These are phyloP conservation scores for Pedetes capensis DNA, from an alignment of 2,113 vertebrate species.

Conservation along the genomic window DNA sequence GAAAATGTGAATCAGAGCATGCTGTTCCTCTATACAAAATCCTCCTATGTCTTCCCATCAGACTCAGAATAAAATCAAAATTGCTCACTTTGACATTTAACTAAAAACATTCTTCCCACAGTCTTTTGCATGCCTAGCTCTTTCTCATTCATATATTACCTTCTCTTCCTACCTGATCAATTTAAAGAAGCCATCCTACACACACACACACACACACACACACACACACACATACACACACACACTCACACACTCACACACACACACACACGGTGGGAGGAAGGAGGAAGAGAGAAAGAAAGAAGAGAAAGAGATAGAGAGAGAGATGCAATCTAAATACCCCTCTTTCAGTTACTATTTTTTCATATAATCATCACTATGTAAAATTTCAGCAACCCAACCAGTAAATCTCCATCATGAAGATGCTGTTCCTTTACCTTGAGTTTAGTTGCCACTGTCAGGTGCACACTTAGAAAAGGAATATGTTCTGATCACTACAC, in stretches of 20 bases:
- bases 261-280: too few relatives aligned
- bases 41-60: not conserved
- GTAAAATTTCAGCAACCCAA: not conserved
- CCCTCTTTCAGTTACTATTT: not conserved
- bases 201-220: not conserved
- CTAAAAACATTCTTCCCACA: slow-evolving; percentile 32
- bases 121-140: not conserved
- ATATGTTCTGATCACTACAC: not conserved
- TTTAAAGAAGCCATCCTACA: not conserved
- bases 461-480: not conserved
- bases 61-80: slow-evolving; percentile 45
- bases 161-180: not conserved
- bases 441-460: not conserved
- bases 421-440: not conserved
- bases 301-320: too few relatives aligned
- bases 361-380: not conserved
- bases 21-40: not conserved
- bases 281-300: too few relatives aligned
- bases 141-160: slow-evolving; percentile 16
- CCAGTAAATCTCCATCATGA: not conserved
- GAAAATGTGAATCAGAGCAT: slow-evolving; percentile 22
- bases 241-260: not conserved
- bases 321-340: too few relatives aligned
- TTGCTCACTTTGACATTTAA: slow-evolving; percentile 8
- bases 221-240: not conserved